Base-by-base conservation (phyloP, 2,888 invertebrate genomes). In the Eumacrocentrus americanus region DNA sequence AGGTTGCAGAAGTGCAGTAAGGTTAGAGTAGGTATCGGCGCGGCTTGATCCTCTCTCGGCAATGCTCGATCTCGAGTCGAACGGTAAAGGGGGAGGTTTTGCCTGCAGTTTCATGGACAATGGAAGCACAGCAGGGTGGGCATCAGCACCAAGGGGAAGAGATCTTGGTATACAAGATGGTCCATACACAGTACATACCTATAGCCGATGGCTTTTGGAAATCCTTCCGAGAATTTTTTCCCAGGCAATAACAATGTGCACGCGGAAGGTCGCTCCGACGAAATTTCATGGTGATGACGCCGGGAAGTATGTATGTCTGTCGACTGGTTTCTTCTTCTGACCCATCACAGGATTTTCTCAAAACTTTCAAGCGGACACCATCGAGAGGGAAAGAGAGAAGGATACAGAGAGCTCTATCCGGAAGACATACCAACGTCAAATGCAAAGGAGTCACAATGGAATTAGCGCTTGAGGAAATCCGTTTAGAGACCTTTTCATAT, bases 201-300 rank as follows among this genome's bases (percentile, higher is more conserved):
- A 34, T 54, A 64, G 58, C 64, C 61, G 35, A 44, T 61, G 50
- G 69, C 68, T 72, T 68, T 68, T 66, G 65, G 64, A 72, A 74
- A 75, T 74, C 77, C 74, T 78, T 79, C 78, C 66, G 60, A 72
- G 79, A 79, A 80, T 77, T 78, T 77, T 68, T 67, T 67, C 47
- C 37, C 52, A 34, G 44, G 37, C 52, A 37, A n/a, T 25, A 7
- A 65, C 65, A 69, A 65, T 65, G 64, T 57, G 12, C 34, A 16
- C 18, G 11, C 29, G 22, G 55, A 56, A 56, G 55, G 55, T 56
- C 38, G 47, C 23, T 46, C 25, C 25, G 22, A 37, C 46, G 18
- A 60, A 60, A 11, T 14, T 37, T 25, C 20, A 55, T 18, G 16
- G 9, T 16, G 12, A 44, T 22, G 22, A 16, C 18, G 16, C 16